Conservation (phyloP, 2,888 invertebrate genomes). For the Chrysolina oricalcia region DNA sequence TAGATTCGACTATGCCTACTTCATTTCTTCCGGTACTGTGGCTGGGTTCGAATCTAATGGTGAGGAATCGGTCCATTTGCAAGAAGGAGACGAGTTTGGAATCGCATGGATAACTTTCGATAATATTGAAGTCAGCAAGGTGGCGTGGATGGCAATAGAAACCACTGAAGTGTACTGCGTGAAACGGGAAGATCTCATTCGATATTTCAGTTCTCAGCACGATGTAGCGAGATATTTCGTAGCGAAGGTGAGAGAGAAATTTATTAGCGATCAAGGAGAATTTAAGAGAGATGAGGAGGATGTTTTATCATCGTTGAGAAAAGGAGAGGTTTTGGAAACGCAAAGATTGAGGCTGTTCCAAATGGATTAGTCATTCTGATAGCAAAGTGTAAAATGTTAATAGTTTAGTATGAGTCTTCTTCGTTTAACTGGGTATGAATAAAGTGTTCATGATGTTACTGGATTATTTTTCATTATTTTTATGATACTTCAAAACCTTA, state of each 20-base stretch:
- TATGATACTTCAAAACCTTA: too few relatives aligned
- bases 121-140: background rate
- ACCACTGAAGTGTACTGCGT: slow-evolving; percentile 64
- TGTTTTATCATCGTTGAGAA: background rate
- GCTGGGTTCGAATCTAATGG: slow-evolving; percentile 69
- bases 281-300: background rate
- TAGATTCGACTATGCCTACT: slow-evolving; percentile 71
- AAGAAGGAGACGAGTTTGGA: slow-evolving; percentile 74
- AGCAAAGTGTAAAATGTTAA: too few relatives aligned
- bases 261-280: background rate
- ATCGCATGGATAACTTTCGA: slow-evolving; percentile 61
- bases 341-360: slow-evolving; percentile 6
- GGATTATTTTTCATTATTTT: too few relatives aligned
- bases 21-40: slow-evolving; percentile 73
- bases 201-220: background rate
- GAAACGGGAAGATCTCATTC: background rate
- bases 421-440: too few relatives aligned
- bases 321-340: slow-evolving; percentile 22
- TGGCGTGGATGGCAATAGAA: slow-evolving; percentile 61
- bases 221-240: slow-evolving; percentile 19
- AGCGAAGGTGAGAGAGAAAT: background rate
- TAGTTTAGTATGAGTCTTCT: too few relatives aligned
- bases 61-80: slow-evolving; percentile 73
- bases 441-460: too few relatives aligned
- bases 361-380: too few relatives aligned